Base-by-base conservation (phyloP, 1,140 invertebrate species). In the Halesus radiatus region DNA sequence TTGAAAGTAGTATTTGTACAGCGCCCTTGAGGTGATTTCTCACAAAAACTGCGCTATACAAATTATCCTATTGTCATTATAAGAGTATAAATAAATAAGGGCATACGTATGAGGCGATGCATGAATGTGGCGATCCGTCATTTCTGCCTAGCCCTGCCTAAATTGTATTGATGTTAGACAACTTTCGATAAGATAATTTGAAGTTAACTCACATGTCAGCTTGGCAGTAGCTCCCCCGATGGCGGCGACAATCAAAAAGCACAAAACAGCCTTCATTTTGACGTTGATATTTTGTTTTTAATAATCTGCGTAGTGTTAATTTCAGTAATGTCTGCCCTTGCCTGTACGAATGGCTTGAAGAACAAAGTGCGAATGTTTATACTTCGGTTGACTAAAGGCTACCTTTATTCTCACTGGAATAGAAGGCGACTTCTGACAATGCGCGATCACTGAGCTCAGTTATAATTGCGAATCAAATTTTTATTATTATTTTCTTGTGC, bases 401-500 rank as follows among this genome's bases (percentile, higher is more conserved):
- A 92, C 94, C 94, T 95, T 96, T 96, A 95, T 93, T 95, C 94
- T 90, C 94, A 95, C 95, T 95, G 94, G 94, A 91, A 93, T 92
- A 96, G 95, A 96, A 96, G 94, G 94, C 91, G 88, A 91, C 89
- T 89, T 86, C 23, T 72, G 62, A 72, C 66, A 26, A 70, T 37
- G 58, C 7, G 18, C 3, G 56, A 74, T 56, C 22, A 54, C 50
- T 58, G 72, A 58, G 20, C 26, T 74, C 53, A n/a, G 72, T 29
- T 56, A 29, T 50, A 45, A 45, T 58, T 29, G 18, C 50, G 18
- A 37, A 37, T 29, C 72, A 29, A 66, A 29, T 5, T 66, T 32
- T 66, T 66, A 66, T 66, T 66, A 66, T 16, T 32, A 66, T 60
- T 22, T 60, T 60, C 3, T 22, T 23, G 2, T 20, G 23, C n/a